phyloP scores from a whole-genome alignment of 1,140 invertebrate species.

The Orchesella cincta region DNA sequence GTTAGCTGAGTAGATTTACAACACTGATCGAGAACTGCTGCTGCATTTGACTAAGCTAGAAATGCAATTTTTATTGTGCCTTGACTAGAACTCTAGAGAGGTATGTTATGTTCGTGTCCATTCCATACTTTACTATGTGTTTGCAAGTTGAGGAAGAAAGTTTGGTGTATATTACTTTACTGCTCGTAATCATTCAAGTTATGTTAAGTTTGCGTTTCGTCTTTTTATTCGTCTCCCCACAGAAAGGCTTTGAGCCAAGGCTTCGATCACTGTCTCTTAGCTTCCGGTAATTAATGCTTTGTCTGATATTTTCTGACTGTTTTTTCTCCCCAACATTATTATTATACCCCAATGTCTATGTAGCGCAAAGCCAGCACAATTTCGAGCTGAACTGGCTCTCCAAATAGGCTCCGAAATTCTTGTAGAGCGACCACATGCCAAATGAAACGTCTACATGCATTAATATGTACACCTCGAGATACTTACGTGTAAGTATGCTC shows the following conservation, averaged over 20 bases:
- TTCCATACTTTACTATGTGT: background rate
- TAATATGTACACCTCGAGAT: too few relatives aligned
- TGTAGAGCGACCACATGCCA: background rate
- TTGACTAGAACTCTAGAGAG: background rate
- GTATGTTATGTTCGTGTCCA: background rate
- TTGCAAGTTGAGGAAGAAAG: background rate
- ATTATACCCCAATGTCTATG: too few relatives aligned
- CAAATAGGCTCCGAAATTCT: background rate
- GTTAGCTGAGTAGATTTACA: too few relatives aligned
- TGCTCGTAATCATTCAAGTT: too few relatives aligned
- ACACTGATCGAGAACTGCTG: too few relatives aligned
- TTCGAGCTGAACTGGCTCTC: background rate
- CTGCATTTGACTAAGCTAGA: too few relatives aligned
- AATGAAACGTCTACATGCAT: background rate
- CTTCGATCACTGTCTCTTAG: conserved; percentile 7
- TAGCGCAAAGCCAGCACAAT: background rate
- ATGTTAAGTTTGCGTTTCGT: background rate
- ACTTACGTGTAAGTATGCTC: too few relatives aligned
- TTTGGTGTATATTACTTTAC: background rate
- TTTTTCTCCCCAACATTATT: background rate
- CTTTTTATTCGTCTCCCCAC: background rate
- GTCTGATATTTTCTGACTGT: conserved; percentile 21
- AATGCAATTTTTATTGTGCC: too few relatives aligned
- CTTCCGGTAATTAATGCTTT: conserved; percentile 28
- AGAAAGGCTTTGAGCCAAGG: background rate